Conservation (phyloP, 1,140 invertebrate species). For the Eriosoma lanigerum region DNA sequence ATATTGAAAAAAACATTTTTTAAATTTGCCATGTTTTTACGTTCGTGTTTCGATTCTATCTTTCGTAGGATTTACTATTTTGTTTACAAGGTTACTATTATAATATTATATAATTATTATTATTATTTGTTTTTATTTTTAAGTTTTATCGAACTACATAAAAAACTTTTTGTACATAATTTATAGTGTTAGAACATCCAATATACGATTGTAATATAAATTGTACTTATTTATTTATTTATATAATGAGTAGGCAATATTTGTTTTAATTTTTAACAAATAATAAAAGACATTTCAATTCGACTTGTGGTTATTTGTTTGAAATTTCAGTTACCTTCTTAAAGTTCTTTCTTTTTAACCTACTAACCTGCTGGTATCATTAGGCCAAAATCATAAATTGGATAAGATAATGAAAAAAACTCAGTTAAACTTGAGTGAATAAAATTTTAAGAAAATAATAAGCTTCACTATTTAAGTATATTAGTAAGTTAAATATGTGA, state of each 20-base stretch:
- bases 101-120: slow-evolving; percentile 22
- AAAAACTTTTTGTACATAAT: slow-evolving; percentile 43
- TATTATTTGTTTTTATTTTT: slow-evolving; percentile 38
- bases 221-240: slow-evolving; percentile 52
- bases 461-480: no score
- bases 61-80: slow-evolving; percentile 45
- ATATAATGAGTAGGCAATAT: slow-evolving; percentile 50
- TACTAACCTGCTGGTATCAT: no score
- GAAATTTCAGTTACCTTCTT: neutral
- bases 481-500: no score
- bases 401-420: no score
- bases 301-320: neutral
- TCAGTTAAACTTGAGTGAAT: no score
- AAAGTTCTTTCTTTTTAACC: neutral
- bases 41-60: slow-evolving; percentile 20
- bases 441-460: no score
- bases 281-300: slow-evolving; percentile 50
- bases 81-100: slow-evolving; percentile 51
- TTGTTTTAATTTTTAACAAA: slow-evolving; percentile 50
- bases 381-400: no score
- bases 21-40: slow-evolving; percentile 18
- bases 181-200: slow-evolving; percentile 7
- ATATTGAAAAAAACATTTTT: neutral
- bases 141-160: slow-evolving; percentile 10
- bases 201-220: slow-evolving; percentile 48